A percentile compares a stretch with the other conserved stretches of the same genome.
These are phyloP conservation scores for Mormyrops attenuatus DNA, from an alignment of 2,797 vertebrate species.

Conservation along the genomic window DNA sequence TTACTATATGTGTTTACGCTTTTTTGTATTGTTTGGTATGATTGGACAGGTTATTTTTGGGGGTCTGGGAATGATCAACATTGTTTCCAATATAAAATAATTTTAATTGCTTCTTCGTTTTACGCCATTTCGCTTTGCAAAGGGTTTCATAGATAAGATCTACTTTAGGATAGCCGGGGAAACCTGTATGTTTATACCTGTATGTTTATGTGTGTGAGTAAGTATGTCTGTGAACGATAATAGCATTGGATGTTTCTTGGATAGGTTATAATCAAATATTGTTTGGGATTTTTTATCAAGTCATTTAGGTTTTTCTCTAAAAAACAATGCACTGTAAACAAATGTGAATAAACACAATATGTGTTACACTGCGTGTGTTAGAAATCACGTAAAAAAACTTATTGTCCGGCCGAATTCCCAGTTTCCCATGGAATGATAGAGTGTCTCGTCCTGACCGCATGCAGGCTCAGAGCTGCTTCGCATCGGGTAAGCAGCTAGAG, in stretches of 20 bases:
- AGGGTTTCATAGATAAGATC: background rate
- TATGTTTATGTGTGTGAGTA: background rate
- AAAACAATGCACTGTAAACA: background rate
- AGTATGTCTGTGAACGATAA: background rate
- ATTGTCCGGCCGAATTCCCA: background rate
- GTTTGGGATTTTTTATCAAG: background rate
- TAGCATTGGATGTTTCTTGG: background rate
- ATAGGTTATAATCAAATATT: background rate
- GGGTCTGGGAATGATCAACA: background rate
- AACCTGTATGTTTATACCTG: background rate
- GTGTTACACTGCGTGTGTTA: background rate
- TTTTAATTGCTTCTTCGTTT: background rate
- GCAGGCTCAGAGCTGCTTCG: background rate
- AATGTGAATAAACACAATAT: background rate
- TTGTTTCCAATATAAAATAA: background rate
- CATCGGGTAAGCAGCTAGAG: background rate
- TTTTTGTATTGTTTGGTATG: background rate
- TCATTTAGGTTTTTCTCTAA: background rate
- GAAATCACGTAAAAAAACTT: background rate
- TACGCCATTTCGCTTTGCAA: background rate
- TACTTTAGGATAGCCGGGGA: background rate
- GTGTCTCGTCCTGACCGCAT: background rate
- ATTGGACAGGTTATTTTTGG: background rate
- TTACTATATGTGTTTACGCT: background rate
- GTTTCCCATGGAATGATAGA: background rate